Evolutionary conservation across 2,113 vertebrate genomes (phyloP).

Genomic region (Salvelinus namaycush): DNA sequence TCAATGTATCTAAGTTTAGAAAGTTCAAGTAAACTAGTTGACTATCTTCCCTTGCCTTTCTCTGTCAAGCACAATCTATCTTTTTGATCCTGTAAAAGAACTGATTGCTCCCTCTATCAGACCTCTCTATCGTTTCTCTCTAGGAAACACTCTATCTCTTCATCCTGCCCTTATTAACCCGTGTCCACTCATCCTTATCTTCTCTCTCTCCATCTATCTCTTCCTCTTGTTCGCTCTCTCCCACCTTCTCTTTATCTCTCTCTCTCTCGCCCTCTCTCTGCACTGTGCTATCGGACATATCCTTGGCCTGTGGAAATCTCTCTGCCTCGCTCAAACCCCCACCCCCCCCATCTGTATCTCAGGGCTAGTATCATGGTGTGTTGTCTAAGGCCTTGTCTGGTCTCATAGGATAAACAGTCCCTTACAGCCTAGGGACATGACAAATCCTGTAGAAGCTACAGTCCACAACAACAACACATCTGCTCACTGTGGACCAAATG

Average conservation of each 20-base stretch:
- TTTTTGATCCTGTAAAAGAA: neutral
- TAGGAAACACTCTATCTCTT: constrained; percentile 1
- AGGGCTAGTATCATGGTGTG: too few relatives aligned
- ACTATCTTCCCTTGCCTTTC: neutral
- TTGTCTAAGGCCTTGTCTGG: too few relatives aligned
- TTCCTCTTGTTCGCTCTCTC: constrained; percentile 20
- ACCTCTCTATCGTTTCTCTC: neutral
- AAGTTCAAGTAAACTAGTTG: neutral
- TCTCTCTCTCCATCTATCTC: constrained; percentile 1
- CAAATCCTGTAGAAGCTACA: too few relatives aligned
- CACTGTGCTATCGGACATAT: constrained; percentile 5
- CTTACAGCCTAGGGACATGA: too few relatives aligned
- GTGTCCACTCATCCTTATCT: constrained; percentile 9
- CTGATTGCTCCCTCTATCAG: neutral
- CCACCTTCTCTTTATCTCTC: constrained; percentile 17
- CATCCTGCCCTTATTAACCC: constrained; percentile 41
- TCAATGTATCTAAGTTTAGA: neutral
- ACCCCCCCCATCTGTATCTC: too few relatives aligned
- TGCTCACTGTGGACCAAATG: too few relatives aligned
- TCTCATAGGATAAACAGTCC: too few relatives aligned
- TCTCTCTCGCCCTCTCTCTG: constrained; percentile 1
- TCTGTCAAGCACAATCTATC: neutral
- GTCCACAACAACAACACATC: too few relatives aligned
- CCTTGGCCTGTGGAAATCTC: constrained; percentile 7
- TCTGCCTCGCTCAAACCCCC: neutral